phyloP scores from a whole-genome alignment of 2,113 vertebrate species.

The Sylvia atricapilla region DNA sequence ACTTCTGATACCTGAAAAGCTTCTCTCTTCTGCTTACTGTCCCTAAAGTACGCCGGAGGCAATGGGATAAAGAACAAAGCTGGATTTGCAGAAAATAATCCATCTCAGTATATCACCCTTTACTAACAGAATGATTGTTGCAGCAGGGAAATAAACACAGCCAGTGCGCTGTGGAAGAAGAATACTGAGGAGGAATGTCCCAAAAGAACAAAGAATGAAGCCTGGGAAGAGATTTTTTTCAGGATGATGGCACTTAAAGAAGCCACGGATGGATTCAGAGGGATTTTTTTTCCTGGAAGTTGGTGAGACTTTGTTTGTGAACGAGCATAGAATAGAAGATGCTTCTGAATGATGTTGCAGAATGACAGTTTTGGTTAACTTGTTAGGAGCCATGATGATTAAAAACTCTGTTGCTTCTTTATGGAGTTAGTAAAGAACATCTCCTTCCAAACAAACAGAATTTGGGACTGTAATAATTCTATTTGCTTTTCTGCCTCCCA shows the following conservation, averaged over 20 bases:
- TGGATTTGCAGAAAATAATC: conserved; percentile 62
- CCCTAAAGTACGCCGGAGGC: conserved; percentile 10
- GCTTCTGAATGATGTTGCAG: neutral
- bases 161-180: conserved; percentile 4
- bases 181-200: conserved; percentile 7
- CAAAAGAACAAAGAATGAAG: conserved; percentile 10
- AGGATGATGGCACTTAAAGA: conserved; percentile 27
- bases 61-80: conserved; percentile 52
- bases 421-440: neutral
- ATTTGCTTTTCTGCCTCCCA: neutral
- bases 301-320: neutral
- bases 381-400: neutral
- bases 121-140: neutral
- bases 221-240: conserved; percentile 35
- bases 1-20: conserved; percentile 53
- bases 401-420: neutral
- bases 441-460: neutral
- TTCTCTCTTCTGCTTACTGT: conserved; percentile 20
- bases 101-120: conserved; percentile 9
- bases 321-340: neutral
- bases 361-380: neutral
- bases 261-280: neutral
- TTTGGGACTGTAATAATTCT: neutral
- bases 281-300: neutral
- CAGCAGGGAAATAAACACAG: conserved; percentile 29